Conservation (phyloP, 1,140 invertebrate species). For the Arctopsyche grandis region DNA sequence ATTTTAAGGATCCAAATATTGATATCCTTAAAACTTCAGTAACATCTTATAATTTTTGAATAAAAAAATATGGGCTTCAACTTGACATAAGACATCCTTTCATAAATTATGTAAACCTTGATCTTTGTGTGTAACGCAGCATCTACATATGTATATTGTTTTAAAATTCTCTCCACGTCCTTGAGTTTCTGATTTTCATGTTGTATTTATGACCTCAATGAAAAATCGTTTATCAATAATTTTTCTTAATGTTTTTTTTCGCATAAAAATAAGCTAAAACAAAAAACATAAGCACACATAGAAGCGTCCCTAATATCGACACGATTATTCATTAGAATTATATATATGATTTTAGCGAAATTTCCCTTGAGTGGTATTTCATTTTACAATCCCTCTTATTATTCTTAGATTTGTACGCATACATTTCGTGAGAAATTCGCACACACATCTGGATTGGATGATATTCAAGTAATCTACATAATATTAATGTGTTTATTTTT, state of each 20-base stretch:
- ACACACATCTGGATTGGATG: not conserved
- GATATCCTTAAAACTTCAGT: too few relatives aligned
- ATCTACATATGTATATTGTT: not conserved
- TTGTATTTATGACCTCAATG: not conserved
- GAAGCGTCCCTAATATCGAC: too few relatives aligned
- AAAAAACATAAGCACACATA: too few relatives aligned
- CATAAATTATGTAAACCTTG: not conserved
- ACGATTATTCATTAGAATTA: too few relatives aligned
- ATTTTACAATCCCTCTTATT: not conserved
- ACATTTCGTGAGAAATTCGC: not conserved
- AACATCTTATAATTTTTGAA: too few relatives aligned
- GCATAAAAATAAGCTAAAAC: too few relatives aligned
- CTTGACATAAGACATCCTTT: too few relatives aligned
- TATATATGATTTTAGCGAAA: too few relatives aligned
- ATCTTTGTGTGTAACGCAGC: not conserved
- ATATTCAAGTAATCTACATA: not conserved
- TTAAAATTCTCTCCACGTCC: not conserved
- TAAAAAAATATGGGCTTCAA: too few relatives aligned
- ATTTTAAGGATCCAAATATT: too few relatives aligned
- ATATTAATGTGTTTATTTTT: not conserved
- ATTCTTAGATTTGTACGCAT: not conserved
- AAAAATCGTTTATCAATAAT: slow-evolving; percentile 2
- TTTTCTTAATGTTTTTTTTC: too few relatives aligned
- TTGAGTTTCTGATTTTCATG: not conserved
- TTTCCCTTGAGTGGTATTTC: too few relatives aligned